These are phyloP conservation scores for Spodoptera picta DNA, from an alignment of 2,888 invertebrate species.

Conservation along the genomic window DNA sequence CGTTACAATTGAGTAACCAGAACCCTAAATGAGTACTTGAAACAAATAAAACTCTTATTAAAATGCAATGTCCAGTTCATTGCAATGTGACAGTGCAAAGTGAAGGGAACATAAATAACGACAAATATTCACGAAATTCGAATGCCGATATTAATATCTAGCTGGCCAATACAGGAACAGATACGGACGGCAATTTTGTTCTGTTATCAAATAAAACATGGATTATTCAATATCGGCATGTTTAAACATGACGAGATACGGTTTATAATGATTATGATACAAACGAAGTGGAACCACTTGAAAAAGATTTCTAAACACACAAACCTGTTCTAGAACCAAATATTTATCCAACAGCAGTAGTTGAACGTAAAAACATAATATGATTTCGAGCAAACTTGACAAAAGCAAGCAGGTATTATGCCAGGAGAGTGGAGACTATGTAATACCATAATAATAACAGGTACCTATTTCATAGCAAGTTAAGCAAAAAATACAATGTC, in stretches of 20 bases:
- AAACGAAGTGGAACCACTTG: neutral
- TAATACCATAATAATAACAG: constrained; percentile 25
- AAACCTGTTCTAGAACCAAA: constrained; percentile 1
- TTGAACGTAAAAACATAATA: neutral
- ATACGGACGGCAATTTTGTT: constrained; percentile 5
- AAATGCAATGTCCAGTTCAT: constrained; percentile 20
- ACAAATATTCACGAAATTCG: constrained; percentile 15
- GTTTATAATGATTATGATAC: constrained; percentile 4
- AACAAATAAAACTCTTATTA: constrained; percentile 10
- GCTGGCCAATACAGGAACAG: constrained; percentile 9
- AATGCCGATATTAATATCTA: constrained; percentile 15
- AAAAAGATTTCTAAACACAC: neutral
- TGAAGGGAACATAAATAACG: constrained; percentile 29
- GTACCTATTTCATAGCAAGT: constrained; percentile 10
- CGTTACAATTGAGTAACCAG: constrained; percentile 6
- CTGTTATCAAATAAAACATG: constrained; percentile 15
- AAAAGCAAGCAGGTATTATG: constrained; percentile 5
- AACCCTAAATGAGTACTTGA: constrained; percentile 7
- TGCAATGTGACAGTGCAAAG: constrained; percentile 27
- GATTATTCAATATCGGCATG: constrained; percentile 4
- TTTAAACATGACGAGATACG: neutral
- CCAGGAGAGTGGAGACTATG: constrained; percentile 1
- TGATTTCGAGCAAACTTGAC: neutral
- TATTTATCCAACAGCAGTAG: no score
- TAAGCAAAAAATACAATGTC: constrained; percentile 33